A percentile compares a stretch with the other conserved stretches of the same genome.
These are phyloP conservation scores for Lasioglossum lativentre DNA, from an alignment of 2,888 invertebrate genomes.

Conservation along the genomic window DNA sequence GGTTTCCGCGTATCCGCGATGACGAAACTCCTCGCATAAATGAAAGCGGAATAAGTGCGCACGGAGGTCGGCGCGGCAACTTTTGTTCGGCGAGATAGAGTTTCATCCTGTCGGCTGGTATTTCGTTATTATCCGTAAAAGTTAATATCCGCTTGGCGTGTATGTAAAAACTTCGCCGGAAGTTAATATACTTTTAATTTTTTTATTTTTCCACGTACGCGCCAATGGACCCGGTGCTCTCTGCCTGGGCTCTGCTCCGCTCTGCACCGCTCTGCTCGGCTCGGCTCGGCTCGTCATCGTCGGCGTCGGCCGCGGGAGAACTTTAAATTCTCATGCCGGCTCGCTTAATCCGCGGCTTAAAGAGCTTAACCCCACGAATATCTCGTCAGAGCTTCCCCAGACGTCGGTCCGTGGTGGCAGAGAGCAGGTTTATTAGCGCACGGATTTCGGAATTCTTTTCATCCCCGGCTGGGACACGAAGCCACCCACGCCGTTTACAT, in stretches of 20 bases:
- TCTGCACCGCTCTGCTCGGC: not conserved
- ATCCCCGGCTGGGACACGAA: constrained; percentile 79
- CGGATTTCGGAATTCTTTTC: constrained; percentile 84
- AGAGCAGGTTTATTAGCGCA: constrained; percentile 84
- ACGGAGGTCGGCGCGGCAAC: constrained; percentile 17
- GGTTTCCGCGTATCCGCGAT: no score
- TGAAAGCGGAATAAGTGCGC: constrained; percentile 17
- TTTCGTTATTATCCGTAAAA: constrained; percentile 54
- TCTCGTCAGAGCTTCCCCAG: constrained; percentile 80
- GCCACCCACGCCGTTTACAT: constrained; percentile 83
- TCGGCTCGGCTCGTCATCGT: constrained; percentile 51
- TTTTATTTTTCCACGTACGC: constrained; percentile 57
- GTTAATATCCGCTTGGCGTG: constrained; percentile 49
- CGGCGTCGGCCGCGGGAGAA: constrained; percentile 63
- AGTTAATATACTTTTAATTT: constrained; percentile 62
- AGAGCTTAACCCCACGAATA: constrained; percentile 83
- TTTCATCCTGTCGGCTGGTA: constrained; percentile 40
- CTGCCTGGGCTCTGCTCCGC: not conserved
- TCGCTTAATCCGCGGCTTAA: constrained; percentile 82
- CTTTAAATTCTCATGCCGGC: constrained; percentile 80
- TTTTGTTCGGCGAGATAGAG: constrained; percentile 17
- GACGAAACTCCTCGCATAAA: no score
- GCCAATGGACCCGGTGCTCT: constrained; percentile 6
- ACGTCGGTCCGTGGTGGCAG: constrained; percentile 70
- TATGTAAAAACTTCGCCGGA: constrained; percentile 50